phyloP scores from a whole-genome alignment of 1,140 invertebrate species.

The Adelges cooleyi region DNA sequence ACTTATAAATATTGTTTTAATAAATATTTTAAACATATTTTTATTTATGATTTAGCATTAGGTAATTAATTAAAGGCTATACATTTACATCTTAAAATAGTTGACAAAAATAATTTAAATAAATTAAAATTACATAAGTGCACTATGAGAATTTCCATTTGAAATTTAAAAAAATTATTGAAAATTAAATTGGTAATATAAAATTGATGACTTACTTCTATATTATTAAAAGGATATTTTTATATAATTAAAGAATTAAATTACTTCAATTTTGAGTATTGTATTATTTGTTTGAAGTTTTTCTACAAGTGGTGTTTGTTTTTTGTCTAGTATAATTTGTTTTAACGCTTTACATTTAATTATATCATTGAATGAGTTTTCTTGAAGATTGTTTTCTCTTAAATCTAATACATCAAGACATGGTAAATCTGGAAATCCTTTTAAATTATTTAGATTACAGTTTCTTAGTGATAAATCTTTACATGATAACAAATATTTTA shows the following conservation, averaged over 20 bases:
- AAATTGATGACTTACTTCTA: too few species aligned
- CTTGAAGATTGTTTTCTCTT: conserved; percentile 21
- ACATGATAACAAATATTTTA: conserved; percentile 16
- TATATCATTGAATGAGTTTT: background rate
- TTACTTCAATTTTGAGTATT: background rate
- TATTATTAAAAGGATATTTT: too few species aligned
- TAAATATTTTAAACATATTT: too few species aligned
- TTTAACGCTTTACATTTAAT: conserved; percentile 10
- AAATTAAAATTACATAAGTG: background rate
- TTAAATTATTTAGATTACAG: conserved; percentile 15
- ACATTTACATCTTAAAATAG: too few species aligned
- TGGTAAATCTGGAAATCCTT: conserved; percentile 12
- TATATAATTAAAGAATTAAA: too few species aligned
- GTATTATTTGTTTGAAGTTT: background rate
- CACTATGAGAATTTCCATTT: background rate
- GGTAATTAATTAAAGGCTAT: too few species aligned
- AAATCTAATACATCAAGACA: conserved; percentile 17
- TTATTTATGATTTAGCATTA: too few species aligned
- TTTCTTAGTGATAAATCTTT: conserved; percentile 14
- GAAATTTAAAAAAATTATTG: background rate
- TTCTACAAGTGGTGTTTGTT: background rate
- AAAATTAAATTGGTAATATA: background rate
- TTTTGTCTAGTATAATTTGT: background rate
- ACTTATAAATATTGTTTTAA: too few species aligned
- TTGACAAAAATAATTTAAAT: too few species aligned